Percentiles rank a stretch among this genome's conserved stretches.
phyloP scores from a whole-genome alignment of 2,888 invertebrate species.

The Andrena haemorrhoa region DNA sequence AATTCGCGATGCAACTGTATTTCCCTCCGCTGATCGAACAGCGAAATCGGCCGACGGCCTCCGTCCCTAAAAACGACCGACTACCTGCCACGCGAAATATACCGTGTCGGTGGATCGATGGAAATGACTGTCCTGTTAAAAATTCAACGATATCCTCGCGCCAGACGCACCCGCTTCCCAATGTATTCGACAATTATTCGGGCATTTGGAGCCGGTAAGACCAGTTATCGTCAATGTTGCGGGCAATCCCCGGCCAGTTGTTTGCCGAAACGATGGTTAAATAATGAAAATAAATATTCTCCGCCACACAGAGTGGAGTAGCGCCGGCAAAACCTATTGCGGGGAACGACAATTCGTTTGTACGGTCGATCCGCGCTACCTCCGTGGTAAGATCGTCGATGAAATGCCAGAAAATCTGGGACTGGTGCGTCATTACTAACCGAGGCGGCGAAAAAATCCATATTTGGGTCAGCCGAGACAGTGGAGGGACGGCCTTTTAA shows the following conservation, averaged over 20 bases:
- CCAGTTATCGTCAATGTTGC: conserved; percentile 51
- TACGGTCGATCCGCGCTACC: conserved; percentile 11
- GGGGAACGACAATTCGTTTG: neutral
- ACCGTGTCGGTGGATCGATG: conserved; percentile 45
- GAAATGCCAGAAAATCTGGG: conserved; percentile 19
- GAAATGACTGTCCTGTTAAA: conserved; percentile 62
- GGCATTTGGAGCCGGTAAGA: conserved; percentile 43
- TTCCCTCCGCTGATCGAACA: conserved; percentile 48
- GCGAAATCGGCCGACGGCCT: conserved; percentile 35
- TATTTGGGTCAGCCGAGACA: conserved; percentile 70
- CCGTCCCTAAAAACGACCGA: conserved; percentile 23
- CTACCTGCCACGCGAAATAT: conserved; percentile 3
- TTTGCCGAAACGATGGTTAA: conserved; percentile 50
- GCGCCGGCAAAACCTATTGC: neutral
- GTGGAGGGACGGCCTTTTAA: conserved; percentile 48
- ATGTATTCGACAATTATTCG: conserved; percentile 59
- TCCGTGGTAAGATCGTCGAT: conserved; percentile 6
- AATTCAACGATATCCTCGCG: conserved; percentile 57
- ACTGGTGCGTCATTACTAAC: conserved; percentile 45
- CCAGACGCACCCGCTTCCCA: conserved; percentile 38
- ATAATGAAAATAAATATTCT: conserved; percentile 54
- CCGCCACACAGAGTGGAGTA: neutral
- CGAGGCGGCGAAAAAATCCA: conserved; percentile 66
- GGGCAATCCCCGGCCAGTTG: conserved; percentile 44
- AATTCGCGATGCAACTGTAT: conserved; percentile 48